Evolutionary conservation across 2,888 invertebrate genomes (phyloP).

Genomic region (Meteorus colon): DNA sequence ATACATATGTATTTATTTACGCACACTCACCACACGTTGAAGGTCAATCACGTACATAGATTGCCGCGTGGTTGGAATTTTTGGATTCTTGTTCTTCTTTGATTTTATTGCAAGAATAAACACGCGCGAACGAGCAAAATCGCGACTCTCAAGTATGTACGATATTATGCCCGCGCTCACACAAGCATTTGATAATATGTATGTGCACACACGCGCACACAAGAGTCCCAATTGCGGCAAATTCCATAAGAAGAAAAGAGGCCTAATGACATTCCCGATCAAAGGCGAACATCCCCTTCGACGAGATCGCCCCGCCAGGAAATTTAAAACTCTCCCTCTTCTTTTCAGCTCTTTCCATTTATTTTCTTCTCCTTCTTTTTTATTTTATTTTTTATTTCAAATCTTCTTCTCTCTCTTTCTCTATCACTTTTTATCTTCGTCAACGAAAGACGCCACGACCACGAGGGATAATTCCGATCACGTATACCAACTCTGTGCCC

Average conservation of each 20-base stretch:
- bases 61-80: constrained; percentile 30
- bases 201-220: background rate
- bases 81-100: constrained; percentile 31
- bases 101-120: constrained; percentile 19
- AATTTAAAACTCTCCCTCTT: constrained; percentile 67
- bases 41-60: constrained; percentile 33
- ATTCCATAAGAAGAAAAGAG: constrained; percentile 55
- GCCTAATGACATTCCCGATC: constrained; percentile 68
- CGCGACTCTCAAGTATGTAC: background rate
- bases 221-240: constrained; percentile 48
- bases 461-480: constrained; percentile 65
- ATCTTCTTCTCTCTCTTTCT: constrained; percentile 35
- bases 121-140: constrained; percentile 35
- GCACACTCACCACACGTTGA: background rate
- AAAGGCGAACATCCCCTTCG: constrained; percentile 64
- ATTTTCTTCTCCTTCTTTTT: background rate
- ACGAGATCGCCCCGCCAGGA: constrained; percentile 59
- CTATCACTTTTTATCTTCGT: constrained; percentile 31
- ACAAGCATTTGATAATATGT: background rate
- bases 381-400: background rate
- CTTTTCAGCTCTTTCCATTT: constrained; percentile 25
- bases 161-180: background rate
- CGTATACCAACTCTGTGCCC: constrained; percentile 60
- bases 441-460: constrained; percentile 46
- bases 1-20: background rate